Evolutionary conservation across 2,113 vertebrate species (phyloP).

Genomic region (Dryoscopus gambensis): DNA sequence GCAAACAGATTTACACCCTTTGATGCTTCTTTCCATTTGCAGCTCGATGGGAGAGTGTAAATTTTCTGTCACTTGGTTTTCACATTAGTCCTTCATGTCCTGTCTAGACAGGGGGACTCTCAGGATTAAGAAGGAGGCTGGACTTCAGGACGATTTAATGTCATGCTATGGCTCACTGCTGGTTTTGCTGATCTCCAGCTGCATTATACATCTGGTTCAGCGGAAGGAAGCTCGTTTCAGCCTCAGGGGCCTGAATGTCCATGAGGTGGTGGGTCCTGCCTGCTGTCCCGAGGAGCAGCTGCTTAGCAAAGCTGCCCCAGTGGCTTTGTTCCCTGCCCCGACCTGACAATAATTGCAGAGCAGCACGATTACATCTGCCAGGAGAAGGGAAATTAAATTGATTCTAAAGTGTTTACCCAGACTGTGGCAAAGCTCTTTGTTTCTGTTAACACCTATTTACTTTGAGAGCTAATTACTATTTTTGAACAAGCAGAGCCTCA

Average conservation of each 20-base stretch:
- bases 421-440: not conserved
- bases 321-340: not conserved
- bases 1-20: not conserved
- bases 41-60: not conserved
- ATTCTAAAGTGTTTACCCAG: conserved; percentile 23
- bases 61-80: conserved; percentile 3
- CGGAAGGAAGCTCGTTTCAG: not conserved
- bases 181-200: not conserved
- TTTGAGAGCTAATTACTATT: conserved; percentile 20
- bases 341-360: not conserved
- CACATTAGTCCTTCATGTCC: not conserved
- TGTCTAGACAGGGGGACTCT: conserved; percentile 17
- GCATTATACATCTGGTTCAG: not conserved
- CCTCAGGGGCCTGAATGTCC: not conserved
- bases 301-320: accelerated
- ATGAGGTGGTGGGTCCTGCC: not conserved
- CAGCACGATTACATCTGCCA: not conserved
- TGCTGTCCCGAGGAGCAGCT: not conserved
- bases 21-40: not conserved
- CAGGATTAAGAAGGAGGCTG: not conserved
- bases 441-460: conserved; percentile 43
- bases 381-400: conserved; percentile 21
- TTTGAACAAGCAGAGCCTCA: not conserved
- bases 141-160: not conserved
- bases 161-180: not conserved